These are phyloP conservation scores for Barnardius zonarius DNA, from an alignment of 2,113 vertebrate species.

Conservation along the genomic window DNA sequence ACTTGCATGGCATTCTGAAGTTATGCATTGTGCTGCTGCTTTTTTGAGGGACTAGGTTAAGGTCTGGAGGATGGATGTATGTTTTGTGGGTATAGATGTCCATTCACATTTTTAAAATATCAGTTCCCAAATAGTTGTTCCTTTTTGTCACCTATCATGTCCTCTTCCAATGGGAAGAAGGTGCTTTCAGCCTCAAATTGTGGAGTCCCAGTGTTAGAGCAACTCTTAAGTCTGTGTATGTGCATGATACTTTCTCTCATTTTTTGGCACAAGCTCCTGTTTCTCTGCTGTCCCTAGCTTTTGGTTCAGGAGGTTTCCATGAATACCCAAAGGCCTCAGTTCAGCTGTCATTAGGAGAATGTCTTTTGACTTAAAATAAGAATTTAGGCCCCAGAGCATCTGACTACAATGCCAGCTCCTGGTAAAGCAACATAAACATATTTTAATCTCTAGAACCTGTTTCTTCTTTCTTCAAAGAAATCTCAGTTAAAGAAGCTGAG, in stretches of 20 bases:
- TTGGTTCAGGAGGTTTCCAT: background rate
- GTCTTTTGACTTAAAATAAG: background rate
- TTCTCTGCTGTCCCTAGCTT: background rate
- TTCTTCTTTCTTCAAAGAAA: background rate
- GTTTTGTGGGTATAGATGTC: background rate
- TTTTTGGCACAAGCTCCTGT: background rate
- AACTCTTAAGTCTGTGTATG: background rate
- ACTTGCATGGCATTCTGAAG: background rate
- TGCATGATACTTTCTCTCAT: background rate
- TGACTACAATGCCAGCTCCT: background rate
- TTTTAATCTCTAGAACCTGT: background rate
- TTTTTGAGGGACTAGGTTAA: background rate
- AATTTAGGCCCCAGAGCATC: background rate
- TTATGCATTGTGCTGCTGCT: background rate
- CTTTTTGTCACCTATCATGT: background rate
- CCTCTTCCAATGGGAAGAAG: background rate
- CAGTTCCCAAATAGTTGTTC: background rate
- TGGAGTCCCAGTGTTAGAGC: background rate
- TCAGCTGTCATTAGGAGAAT: conserved; percentile 1
- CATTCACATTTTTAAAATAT: background rate
- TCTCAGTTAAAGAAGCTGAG: background rate
- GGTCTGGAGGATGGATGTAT: background rate
- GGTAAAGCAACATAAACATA: background rate
- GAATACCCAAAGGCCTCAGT: background rate
- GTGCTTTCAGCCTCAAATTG: background rate